Base-by-base conservation (phyloP, 2,888 invertebrate genomes). In the Pachydiplax longipennis region DNA sequence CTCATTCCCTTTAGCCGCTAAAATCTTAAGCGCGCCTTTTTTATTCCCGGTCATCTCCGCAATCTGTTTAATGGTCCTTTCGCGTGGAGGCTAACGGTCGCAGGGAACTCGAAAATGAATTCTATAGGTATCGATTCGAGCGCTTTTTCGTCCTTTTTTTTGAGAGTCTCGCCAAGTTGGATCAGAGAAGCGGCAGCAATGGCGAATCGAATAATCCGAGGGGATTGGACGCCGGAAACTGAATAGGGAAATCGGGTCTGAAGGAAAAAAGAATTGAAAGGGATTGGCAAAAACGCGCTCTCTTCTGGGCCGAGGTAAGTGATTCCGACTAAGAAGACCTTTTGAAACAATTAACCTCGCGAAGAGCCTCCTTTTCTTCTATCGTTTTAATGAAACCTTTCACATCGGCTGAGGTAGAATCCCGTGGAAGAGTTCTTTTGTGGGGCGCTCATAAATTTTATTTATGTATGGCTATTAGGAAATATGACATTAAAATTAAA, bases 21-120 rank as follows among this genome's bases (percentile, higher is more conserved):
- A 87, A 65, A 87, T 87, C 65, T 87, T 87, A 65, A 87, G 65
- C 87, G 65, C n/a, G 37, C 58, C 37, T 65, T 61, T 65, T 61
- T 83, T 44, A 44, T 44, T 44, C 35, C 83, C 83, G 83, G 83
- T 83, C 83, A 83, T 53, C 83, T 58, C 87, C 61, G 87, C 61
- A 87, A 87, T 87, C 87, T 87, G 87, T 87, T 35, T 87, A 87
- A 87, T 87, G 87, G 83, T 48, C 58, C 83, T 35, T 44, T 31
- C 53, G 58, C 83, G 35, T 35, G 58, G 25, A 48, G 61, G 37
- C 15, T 35, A 61, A 61, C n/a, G 35, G 35, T 13, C 8, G 22
- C 13, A 8, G 48, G 53, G 25, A 35, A 53, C 58, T 83, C 58
- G 87, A 37, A 61, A 87, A 87, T 87, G 87, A 87, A 87, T 87